Base-by-base conservation (phyloP, 2,888 invertebrate species). In the Tribolium freemani region DNA sequence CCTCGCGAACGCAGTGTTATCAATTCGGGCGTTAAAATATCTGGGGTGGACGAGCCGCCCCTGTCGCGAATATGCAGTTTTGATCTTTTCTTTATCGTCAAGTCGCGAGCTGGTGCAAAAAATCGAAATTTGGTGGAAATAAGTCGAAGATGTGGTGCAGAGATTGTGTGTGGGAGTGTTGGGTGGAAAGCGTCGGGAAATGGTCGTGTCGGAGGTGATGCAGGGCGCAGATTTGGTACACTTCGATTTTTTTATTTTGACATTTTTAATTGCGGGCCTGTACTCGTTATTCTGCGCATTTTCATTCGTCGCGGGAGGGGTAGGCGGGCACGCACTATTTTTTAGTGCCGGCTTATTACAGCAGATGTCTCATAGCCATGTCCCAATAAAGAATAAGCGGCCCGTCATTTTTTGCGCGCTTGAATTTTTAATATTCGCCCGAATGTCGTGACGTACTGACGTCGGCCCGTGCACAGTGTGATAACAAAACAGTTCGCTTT, bases 341-440 rank as follows among this genome's bases (percentile, higher is more conserved):
- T 89, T 89, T 89, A 89, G 89, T 89, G 89, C 88, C 87, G 87
- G 89, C 88, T 89, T 89, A 89, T 89, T 89, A 89, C 89, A 88
- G 88, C 89, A 89, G 89, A 90, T 89, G 90, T 89, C 89, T 89
- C 89, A 89, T 88, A 88, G 87, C 88, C 83, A 86, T 87, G 86
- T 87, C 84, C 86, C 86, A 87, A 87, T 87, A 87, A 87, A 87
- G 87, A 86, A 87, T 87, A 86, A 86, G 81, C 80, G 80, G 79
- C 78, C 83, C 84, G 83, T 84, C 84, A 85, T 86, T 86, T 86
- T 87, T 87, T 86, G 85, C 85, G 85, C 86, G 85, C 84, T 84
- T 86, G 85, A 84, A 86, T 86, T 86, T 87, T 87, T 86, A 86
- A 87, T 86, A 86, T 84, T 83, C 84, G 82, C 80, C 81, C 82